Evolutionary conservation across 2,797 vertebrate species (phyloP), one percentile per base, ranked within the genome.

Genomic region (Catostomus latipinnis): DNA sequence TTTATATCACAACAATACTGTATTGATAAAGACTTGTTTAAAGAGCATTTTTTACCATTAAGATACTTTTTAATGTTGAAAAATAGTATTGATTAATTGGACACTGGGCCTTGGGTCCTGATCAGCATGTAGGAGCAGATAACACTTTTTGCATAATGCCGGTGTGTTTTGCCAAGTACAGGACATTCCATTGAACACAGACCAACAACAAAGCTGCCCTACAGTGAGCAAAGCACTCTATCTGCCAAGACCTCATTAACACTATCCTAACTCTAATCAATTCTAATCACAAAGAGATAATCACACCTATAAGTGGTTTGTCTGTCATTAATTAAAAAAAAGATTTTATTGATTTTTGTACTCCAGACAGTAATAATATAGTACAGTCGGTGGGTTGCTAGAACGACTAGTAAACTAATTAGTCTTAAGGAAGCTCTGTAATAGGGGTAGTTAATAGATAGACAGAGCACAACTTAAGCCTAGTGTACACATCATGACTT

Each of bases 181-280:
- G 54, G 58, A 62, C 43, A 53, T n/a, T 58, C n/a, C 16, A 69
- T 46, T 14, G 34, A 34, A 34, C 54, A 68, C 10, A 69, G 58
- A 66, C 70, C 58, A 60, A 57, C n/a, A 71, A 48, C 74, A 71
- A 76, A 62, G 80, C 66, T 71, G 48, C 49, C 48, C 22, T 45
- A 13, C 18, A 62, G 8, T 50, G 54, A 4, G 54, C 56, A 56
- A 46, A 46, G 18, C 68, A 57, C 8, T 10, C 14, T 50, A 52
- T 12, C 53, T 54, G 22, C 76, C 61, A 34, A 53, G 50, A 53
- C 43, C 13, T 76, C 53, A 53, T 65, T 77, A 66, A 67, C 14
- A 7, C 34, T 12, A 6, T 13, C 4, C 13, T 58, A 72, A 63
- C n/a, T 12, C 67, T n/a, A 53, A 75, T 76, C 52, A 53, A 52